Evolutionary conservation across 2,113 vertebrate species (phyloP).

Genomic region (Gopherus flavomarginatus): DNA sequence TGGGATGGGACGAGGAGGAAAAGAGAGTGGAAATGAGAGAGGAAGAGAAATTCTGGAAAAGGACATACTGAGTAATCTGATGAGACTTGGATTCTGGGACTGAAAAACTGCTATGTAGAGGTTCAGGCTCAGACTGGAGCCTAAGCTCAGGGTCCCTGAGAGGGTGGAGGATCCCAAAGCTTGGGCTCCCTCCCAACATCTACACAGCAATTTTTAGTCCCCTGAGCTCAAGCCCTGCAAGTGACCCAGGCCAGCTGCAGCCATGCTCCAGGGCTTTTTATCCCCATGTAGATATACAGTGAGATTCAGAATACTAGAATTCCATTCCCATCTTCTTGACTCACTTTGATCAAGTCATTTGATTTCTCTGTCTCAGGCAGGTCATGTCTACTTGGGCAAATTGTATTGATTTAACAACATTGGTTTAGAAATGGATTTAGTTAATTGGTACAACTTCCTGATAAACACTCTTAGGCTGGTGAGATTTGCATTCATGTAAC

Average conservation of each 20-base stretch:
- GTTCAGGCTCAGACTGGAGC: background rate
- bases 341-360: background rate
- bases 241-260: background rate
- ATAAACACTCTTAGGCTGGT: too few relatives aligned
- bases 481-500: background rate
- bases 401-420: background rate
- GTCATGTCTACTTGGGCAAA: background rate
- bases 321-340: background rate
- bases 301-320: background rate
- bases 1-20: background rate
- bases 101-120: background rate
- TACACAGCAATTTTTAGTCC: background rate
- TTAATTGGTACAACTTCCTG: background rate
- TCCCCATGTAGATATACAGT: background rate
- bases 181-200: background rate
- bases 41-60: background rate
- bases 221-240: background rate
- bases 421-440: background rate
- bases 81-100: background rate
- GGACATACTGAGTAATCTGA: background rate
- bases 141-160: background rate
- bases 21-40: background rate
- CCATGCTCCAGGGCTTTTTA: background rate
- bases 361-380: background rate
- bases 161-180: background rate